A percentile compares a stretch with the other conserved stretches of the same genome.
phyloP scores from a whole-genome alignment of 2,797 vertebrate species.

The Fundulus diaphanus region DNA sequence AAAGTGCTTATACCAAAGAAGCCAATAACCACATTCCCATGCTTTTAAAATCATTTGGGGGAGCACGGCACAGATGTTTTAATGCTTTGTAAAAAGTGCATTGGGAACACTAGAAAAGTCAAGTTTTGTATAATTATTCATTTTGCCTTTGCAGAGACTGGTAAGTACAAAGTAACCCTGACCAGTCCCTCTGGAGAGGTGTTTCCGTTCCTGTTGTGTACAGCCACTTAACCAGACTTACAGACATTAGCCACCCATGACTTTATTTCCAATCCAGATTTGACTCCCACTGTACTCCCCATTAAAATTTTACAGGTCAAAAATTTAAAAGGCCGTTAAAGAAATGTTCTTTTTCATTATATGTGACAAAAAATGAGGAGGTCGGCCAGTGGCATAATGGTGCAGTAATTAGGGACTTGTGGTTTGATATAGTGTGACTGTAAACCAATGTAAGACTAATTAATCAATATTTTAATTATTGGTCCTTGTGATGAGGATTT shows the following conservation, averaged over 20 bases:
- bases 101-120: conserved; percentile 65
- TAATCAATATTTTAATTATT: conserved; percentile 99
- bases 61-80: conserved; percentile 64
- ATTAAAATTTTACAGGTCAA: conserved; percentile 99
- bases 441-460: conserved; percentile 99
- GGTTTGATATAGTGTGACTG: conserved; percentile 98
- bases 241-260: conserved; percentile 92
- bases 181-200: conserved; percentile 80
- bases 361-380: conserved; percentile 90
- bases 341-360: conserved; percentile 95
- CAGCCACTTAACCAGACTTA: conserved; percentile 93
- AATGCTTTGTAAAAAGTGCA: conserved; percentile 54
- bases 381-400: conserved; percentile 93
- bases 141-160: conserved; percentile 46
- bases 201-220: conserved; percentile 83
- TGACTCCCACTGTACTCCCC: conserved; percentile 88
- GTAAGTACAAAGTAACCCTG: conserved; percentile 70
- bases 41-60: conserved; percentile 72
- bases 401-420: conserved; percentile 93
- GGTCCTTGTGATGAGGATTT: conserved; percentile 97
- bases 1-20: conserved; percentile 79
- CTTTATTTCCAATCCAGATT: conserved; percentile 94
- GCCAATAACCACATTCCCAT: conserved; percentile 75
- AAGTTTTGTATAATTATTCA: conserved; percentile 71
- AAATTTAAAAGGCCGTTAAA: conserved; percentile 99